Evolutionary conservation across 2,888 invertebrate species (phyloP).

Genomic region (Cephonodes hylas): DNA sequence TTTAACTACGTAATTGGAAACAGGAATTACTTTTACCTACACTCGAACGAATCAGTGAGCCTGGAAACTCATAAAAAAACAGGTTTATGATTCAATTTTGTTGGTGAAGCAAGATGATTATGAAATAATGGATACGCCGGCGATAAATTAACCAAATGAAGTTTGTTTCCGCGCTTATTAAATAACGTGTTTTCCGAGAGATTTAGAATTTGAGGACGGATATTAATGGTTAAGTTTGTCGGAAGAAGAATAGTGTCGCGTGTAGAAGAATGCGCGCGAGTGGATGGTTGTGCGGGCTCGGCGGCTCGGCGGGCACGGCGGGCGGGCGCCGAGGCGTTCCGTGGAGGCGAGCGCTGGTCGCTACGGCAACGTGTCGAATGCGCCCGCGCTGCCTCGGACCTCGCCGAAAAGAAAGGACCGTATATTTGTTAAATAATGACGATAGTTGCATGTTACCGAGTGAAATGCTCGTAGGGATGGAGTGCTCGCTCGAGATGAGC

Average conservation of each 20-base stretch:
- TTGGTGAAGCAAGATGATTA: slow-evolving; percentile 10
- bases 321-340: slow-evolving; percentile 10
- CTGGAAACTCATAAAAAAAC: slow-evolving; percentile 22
- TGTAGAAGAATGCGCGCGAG: not conserved
- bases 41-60: slow-evolving; percentile 13
- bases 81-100: slow-evolving; percentile 26
- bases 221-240: not conserved
- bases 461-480: slow-evolving; percentile 80
- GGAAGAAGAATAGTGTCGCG: not conserved
- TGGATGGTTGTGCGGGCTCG: not conserved
- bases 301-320: not conserved
- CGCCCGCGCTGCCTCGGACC: slow-evolving; percentile 48
- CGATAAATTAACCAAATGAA: not conserved
- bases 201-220: not conserved
- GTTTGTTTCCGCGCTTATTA: not conserved
- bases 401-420: slow-evolving; percentile 78
- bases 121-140: not conserved
- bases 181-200: not conserved
- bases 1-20: not conserved
- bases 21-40: slow-evolving; percentile 1
- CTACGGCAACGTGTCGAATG: slow-evolving; percentile 72
- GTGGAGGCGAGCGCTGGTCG: slow-evolving; percentile 53
- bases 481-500: slow-evolving; percentile 78
- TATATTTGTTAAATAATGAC: slow-evolving; percentile 76
- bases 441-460: slow-evolving; percentile 73